These are phyloP conservation scores for Urocolius indicus DNA, from an alignment of 2,113 vertebrate genomes.

Conservation along the genomic window DNA sequence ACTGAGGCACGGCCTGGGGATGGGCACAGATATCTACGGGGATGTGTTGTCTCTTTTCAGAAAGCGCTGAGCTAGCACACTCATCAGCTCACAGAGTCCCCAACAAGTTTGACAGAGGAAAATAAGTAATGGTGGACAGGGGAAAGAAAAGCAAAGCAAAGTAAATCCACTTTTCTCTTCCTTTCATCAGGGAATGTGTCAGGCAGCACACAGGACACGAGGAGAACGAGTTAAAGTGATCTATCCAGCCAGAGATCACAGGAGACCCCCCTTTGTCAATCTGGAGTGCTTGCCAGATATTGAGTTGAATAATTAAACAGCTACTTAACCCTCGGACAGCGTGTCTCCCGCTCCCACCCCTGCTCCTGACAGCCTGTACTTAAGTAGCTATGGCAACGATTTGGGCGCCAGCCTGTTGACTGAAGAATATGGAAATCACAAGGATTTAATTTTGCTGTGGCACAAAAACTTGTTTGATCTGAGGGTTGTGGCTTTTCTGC, in stretches of 20 bases:
- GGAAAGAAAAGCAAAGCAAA: not conserved
- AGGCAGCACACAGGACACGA: not conserved
- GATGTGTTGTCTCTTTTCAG: not conserved
- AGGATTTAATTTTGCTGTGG: slow-evolving; percentile 52
- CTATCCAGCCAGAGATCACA: not conserved
- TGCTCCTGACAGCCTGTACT: slow-evolving; percentile 40
- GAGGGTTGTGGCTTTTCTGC: slow-evolving; percentile 47
- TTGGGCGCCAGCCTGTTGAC: slow-evolving; percentile 46
- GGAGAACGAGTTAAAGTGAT: slow-evolving; percentile 6
- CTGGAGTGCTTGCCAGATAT: slow-evolving; percentile 32
- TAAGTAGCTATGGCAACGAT: slow-evolving; percentile 47
- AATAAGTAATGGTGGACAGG: fast-evolving
- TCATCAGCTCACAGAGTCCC: not conserved
- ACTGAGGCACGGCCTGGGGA: not conserved
- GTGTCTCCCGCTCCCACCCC: slow-evolving; percentile 4
- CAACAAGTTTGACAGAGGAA: not conserved
- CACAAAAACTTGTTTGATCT: slow-evolving; percentile 48
- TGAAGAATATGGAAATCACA: slow-evolving; percentile 56
- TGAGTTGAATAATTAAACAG: slow-evolving; percentile 57
- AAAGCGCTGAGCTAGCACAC: fast-evolving
- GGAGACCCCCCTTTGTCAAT: slow-evolving; percentile 6
- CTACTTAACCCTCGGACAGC: slow-evolving; percentile 43
- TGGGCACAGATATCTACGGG: not conserved
- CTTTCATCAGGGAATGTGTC: not conserved
- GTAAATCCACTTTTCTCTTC: not conserved